Percentiles rank a stretch among this genome's conserved stretches.
Conservation (phyloP, 2,797 vertebrate species). For the Sparidentex hasta region DNA sequence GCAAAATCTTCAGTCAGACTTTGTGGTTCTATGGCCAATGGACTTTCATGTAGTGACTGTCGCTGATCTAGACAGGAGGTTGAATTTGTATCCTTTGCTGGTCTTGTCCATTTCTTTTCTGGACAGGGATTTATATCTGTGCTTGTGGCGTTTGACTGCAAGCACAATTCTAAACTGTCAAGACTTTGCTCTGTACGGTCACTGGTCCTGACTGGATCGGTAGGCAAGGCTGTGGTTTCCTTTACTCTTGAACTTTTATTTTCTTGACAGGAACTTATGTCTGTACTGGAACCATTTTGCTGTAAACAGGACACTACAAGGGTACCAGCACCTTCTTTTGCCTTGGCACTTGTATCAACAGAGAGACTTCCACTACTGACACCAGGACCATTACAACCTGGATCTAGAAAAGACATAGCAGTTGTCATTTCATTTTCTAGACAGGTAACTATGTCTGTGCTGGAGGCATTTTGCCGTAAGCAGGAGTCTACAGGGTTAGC, state of each 20-base stretch:
- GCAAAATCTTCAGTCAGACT: slow-evolving; percentile 26
- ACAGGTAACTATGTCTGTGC: slow-evolving; percentile 2
- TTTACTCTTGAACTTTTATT: slow-evolving; percentile 24
- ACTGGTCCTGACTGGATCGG: background rate
- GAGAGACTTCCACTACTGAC: background rate
- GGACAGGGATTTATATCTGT: slow-evolving; percentile 4
- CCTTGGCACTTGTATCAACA: slow-evolving; percentile 2
- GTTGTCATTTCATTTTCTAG: slow-evolving; percentile 31
- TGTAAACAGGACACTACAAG: slow-evolving; percentile 6
- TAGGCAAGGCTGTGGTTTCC: background rate
- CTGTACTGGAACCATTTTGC: background rate
- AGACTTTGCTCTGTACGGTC: background rate
- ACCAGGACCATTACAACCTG: background rate
- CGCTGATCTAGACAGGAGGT: slow-evolving; percentile 8
- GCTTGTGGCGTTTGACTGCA: slow-evolving; percentile 11
- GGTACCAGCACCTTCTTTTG: background rate
- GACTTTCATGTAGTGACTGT: slow-evolving; percentile 27
- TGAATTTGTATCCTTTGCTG: slow-evolving; percentile 25
- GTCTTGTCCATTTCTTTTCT: slow-evolving; percentile 43
- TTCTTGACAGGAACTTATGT: slow-evolving; percentile 4
- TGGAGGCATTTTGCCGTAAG: slow-evolving; percentile 43
- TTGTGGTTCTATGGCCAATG: slow-evolving; percentile 18
- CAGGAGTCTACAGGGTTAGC: slow-evolving; percentile 58
- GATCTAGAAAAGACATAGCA: background rate
- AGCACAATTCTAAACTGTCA: background rate